Evolutionary conservation across 2,113 vertebrate species (phyloP), one percentile per base, ranked within the genome.

Genomic region (Pitta sordida): DNA sequence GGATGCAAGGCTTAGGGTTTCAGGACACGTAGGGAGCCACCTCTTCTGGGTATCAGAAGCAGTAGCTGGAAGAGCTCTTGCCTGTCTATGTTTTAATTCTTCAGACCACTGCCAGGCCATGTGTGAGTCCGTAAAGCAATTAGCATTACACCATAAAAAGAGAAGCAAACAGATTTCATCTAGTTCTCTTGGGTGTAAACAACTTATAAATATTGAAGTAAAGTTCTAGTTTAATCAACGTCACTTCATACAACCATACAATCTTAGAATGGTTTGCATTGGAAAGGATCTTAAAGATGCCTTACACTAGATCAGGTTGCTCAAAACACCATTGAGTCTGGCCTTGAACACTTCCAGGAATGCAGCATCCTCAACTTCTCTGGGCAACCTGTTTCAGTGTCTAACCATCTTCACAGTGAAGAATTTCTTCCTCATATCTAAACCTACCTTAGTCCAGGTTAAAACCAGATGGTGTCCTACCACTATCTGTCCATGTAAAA

Each of bases 21-120:
- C 48, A 76, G 18, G 32, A 51, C 37, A 37, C 0, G 0, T 6
- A 32, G 34, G 7, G 10, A 51, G 14, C 29, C 18, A 4, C 86
- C 5, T 52, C 8, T 27, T 12, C 32, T 68, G 49, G 10, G 5
- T 52, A 20, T 55, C 39, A 43, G 26, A 17, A 46, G 10, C 32
- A 55, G 29, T 55, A 80, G 15, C 7, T 36, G 36, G 23, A 48
- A 69, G 73, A 86, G 2, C 2, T 64, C 49, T 51, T 18, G 13
- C 10, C 39, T 29, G 1, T 10, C 51, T 18, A 0, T 16, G 7
- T 69, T 76, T 62, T 49, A 58, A 58, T 44, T 46, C 21, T 37
- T 65, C 43, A 83, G n/a, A 62, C 13, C 37, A 36, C 18, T 44
- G 34, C 15, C 23, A 82, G 46, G 55, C 29, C 1, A 1, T 6